Base-by-base conservation (phyloP, 2,797 vertebrate species). In the Enteromius radiatus region DNA sequence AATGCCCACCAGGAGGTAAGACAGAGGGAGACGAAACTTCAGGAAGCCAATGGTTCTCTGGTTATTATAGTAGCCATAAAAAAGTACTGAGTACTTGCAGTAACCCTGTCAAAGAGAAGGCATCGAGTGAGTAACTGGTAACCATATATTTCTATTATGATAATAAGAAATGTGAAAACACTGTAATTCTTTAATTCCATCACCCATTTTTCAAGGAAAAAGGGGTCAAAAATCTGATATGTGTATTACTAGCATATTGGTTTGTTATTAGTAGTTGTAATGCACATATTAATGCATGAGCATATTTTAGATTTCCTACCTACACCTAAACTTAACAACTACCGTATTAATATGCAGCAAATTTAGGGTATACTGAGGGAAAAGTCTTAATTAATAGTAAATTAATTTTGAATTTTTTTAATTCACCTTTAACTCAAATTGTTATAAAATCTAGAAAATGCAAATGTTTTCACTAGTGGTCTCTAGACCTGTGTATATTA, bases 1-100 rank as follows among this genome's bases (percentile, higher is more conserved):
- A 83, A 99, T 92, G 59, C 97, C 98, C 33, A 99, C 98, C 97
- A 98, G 92, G 84, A 99, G 97, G 92, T 99, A 99, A 0, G 98
- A 97, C 93, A 99, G 95, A 1, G 98, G 98, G 63, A 99, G 89
- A 84, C 98, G 93, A 92, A 97, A 99, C 92, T 97, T 96, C 90
- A 99, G 91, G 92, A 97, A 93, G 31, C 98, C 98, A 0, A 99
- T 96, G 78, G 97, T 97, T 90, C 98, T 92, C 91, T 99, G 97
- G 93, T 95, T 85, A 76, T 97, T 97, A 92, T 99, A 99, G 90
- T 96, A 99, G 41, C 98, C 98, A 0, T 99, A 99, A 87, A 99
- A 99, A 81, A 99, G 93, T 0, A 96, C 95, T 0, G 98, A 99
- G 86, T 99, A 99, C 87, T 99, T 98, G 91, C 97, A 97, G 88